Base-by-base conservation (phyloP, 2,113 vertebrate genomes). In the Suricata suricatta region DNA sequence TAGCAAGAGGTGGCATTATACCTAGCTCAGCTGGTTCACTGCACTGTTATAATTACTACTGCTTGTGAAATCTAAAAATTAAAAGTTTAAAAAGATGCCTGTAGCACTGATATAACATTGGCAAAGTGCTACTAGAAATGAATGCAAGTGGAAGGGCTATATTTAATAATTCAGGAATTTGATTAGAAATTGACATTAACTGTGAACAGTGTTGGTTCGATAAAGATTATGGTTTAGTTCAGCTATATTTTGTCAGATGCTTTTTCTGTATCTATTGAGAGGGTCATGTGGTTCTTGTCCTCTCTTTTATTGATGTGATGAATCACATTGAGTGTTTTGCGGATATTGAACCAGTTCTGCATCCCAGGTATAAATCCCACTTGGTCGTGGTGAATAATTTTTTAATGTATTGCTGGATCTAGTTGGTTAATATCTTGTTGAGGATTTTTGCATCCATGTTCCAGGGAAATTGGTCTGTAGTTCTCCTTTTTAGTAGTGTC, bases 51-150 rank as follows among this genome's bases (percentile, higher is more conserved):
- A 96, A 95, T 97, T 91, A 96, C 7, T 85, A 68, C 82, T 90
- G 35, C 90, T 91, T 92, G 93, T 77, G 88, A 95, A 89, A 93
- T 97, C 94, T 97, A 96, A 96, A 97, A 97, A 92, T 93, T 95
- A 52, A 69, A 91, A 92, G 31, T 95, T 92, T 96, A 77, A 94
- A 96, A 95, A 91, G 76, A 95, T 97, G 72, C 92, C 63, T 76
- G 41, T 82, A n/a, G 63, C 93, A 77, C 47, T 80, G 71, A 66
- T 52, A 79, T 5, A 72, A 54, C 15, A 15, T 38, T 23, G 63
- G 44, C 80, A 29, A 81, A 91, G 85, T 90, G 72, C 86, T 96
- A 95, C 97, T 92, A 93, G 92, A 89, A 92, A 66, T 66, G 38
- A 96, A 74, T 81, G 35, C 54, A 84, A 13, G 80, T 0, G 5